These are phyloP conservation scores for Addax nasomaculatus DNA, from an alignment of 2,113 vertebrate genomes.

Conservation along the genomic window DNA sequence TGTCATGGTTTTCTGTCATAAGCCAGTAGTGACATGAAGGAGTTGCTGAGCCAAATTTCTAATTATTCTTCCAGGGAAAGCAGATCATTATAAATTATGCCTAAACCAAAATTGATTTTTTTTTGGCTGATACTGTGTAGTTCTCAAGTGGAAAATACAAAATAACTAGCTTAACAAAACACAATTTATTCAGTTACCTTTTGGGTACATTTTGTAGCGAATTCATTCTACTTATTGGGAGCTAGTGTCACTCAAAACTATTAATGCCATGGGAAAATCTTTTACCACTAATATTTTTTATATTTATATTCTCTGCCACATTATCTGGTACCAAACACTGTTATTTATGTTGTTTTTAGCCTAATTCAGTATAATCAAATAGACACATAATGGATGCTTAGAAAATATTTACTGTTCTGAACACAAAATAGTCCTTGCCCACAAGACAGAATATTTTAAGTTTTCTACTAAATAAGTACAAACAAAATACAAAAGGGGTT, in stretches of 20 bases:
- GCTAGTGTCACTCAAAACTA: not conserved
- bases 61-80: not conserved
- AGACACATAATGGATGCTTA: not conserved
- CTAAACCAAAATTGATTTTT: conserved; percentile 25
- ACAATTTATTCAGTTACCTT: not conserved
- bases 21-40: not conserved
- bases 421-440: not conserved
- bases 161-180: conserved; percentile 4
- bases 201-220: not conserved
- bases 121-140: not conserved
- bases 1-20: not conserved
- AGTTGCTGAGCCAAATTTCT: not conserved
- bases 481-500: not conserved
- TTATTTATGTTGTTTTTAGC: not conserved
- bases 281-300: not conserved
- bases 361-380: not conserved
- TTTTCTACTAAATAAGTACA: not conserved
- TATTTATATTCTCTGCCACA: not conserved
- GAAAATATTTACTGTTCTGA: conserved; percentile 1
- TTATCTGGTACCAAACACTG: not conserved
- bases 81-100: not conserved
- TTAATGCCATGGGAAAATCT: not conserved
- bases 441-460: not conserved
- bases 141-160: conserved; percentile 33
- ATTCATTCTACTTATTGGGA: not conserved